A percentile compares a stretch with the other conserved stretches of the same genome.
phyloP scores from a whole-genome alignment of 2,888 invertebrate species.

The Agrochola circellaris region DNA sequence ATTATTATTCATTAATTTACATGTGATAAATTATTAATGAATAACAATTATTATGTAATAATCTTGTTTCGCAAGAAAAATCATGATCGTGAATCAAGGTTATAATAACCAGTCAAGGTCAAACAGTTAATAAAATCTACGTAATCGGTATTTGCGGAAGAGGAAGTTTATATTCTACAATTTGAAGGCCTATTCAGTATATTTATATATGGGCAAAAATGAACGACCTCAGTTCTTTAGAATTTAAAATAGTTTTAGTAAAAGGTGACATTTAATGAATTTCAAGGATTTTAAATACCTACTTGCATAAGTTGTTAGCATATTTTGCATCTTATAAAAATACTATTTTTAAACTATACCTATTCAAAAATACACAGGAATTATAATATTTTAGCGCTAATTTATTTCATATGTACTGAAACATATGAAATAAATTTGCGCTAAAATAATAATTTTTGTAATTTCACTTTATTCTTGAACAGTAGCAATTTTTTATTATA shows the following conservation, averaged over 20 bases:
- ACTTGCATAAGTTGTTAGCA: background rate
- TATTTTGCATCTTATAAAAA: background rate
- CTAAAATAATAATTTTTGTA: background rate
- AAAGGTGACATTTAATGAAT: background rate
- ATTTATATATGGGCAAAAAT: slow-evolving; percentile 2
- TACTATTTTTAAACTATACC: too few species aligned
- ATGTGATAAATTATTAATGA: too few species aligned
- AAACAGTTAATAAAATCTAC: slow-evolving; percentile 19
- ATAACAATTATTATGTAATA: slow-evolving; percentile 3
- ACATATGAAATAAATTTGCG: too few species aligned
- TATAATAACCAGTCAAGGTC: slow-evolving; percentile 35
- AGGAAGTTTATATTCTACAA: slow-evolving; percentile 32
- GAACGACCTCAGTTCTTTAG: slow-evolving; percentile 4
- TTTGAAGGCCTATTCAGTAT: background rate
- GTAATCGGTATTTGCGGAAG: slow-evolving; percentile 35
- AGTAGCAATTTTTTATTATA: background rate
- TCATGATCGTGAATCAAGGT: slow-evolving; percentile 41
- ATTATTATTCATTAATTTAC: background rate
- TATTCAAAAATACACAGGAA: background rate
- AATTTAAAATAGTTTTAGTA: background rate
- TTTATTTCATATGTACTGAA: too few species aligned
- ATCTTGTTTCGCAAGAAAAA: slow-evolving; percentile 22
- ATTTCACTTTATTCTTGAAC: background rate
- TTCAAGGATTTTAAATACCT: background rate
- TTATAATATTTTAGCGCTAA: too few species aligned